A percentile compares a stretch with the other conserved stretches of the same genome.
Evolutionary conservation across 2,797 vertebrate genomes (phyloP).

Genomic region (Trichosurus vulpecula): DNA sequence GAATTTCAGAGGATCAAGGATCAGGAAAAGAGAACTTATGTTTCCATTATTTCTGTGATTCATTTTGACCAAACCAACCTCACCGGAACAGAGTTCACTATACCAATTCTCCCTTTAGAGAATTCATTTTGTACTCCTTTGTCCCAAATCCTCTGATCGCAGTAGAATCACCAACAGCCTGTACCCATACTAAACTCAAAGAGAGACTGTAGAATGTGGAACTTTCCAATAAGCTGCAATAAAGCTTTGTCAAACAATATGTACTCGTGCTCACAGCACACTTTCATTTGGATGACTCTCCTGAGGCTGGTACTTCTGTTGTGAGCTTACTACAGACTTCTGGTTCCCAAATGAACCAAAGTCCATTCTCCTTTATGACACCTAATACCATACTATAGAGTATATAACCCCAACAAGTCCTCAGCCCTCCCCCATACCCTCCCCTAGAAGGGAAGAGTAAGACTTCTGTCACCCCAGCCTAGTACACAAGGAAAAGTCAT

Average conservation of each 20-base stretch:
- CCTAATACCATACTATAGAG: constrained; percentile 18
- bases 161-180: not conserved
- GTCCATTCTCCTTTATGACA: constrained; percentile 63
- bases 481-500: constrained; percentile 42
- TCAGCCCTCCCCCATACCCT: not conserved
- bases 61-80: not conserved
- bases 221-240: not conserved
- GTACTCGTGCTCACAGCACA: constrained; percentile 22
- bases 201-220: constrained; percentile 17
- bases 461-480: constrained; percentile 32
- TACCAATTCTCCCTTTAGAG: not conserved
- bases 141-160: constrained; percentile 1
- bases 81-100: not conserved
- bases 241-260: constrained; percentile 57
- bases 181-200: constrained; percentile 18
- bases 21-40: not conserved
- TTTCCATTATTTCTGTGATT: not conserved
- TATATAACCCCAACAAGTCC: not conserved
- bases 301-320: constrained; percentile 42
- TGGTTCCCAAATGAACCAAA: constrained; percentile 55
- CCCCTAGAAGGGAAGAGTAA: constrained; percentile 6
- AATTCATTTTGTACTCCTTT: constrained; percentile 44
- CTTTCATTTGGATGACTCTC: constrained; percentile 44
- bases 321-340: constrained; percentile 65
- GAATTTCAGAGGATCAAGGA: not conserved